phyloP scores from a whole-genome alignment of 2,113 vertebrate species.

The Hippocampus abdominalis region DNA sequence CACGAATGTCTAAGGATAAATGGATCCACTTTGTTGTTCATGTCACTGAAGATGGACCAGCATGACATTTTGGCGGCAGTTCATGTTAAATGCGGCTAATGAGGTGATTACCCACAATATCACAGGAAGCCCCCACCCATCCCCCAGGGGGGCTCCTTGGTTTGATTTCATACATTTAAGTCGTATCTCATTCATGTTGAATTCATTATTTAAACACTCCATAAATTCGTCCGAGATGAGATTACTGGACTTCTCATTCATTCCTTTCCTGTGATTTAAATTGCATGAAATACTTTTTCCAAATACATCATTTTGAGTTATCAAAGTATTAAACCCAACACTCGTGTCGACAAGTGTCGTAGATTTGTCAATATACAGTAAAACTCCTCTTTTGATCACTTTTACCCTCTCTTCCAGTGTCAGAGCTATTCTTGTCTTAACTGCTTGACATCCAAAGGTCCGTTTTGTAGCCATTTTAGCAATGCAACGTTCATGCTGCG shows the following conservation, averaged over 20 bases:
- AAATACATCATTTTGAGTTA: neutral
- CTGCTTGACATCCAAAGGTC: too few species aligned
- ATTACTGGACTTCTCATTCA: neutral
- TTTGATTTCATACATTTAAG: constrained; percentile 50
- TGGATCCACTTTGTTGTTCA: constrained; percentile 10
- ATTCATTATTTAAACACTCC: constrained; percentile 8
- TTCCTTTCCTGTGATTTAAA: neutral
- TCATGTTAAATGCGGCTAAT: constrained; percentile 17
- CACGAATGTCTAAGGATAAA: constrained; percentile 9
- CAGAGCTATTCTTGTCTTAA: too few species aligned
- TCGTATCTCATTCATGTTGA: constrained; percentile 33
- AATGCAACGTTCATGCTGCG: too few species aligned
- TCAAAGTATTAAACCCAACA: neutral
- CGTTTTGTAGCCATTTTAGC: too few species aligned
- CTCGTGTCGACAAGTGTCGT: neutral
- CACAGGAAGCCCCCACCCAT: constrained; percentile 8
- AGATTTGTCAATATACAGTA: neutral
- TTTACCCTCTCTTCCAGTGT: too few species aligned
- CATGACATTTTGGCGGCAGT: neutral
- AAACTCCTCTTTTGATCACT: too few species aligned
- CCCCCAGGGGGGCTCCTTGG: constrained; percentile 15
- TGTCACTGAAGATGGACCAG: constrained; percentile 3
- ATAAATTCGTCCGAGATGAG: constrained; percentile 10
- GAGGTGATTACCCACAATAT: constrained; percentile 24
- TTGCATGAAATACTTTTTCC: neutral